phyloP scores from a whole-genome alignment of 2,888 invertebrate species.

The Deroplatys truncata region DNA sequence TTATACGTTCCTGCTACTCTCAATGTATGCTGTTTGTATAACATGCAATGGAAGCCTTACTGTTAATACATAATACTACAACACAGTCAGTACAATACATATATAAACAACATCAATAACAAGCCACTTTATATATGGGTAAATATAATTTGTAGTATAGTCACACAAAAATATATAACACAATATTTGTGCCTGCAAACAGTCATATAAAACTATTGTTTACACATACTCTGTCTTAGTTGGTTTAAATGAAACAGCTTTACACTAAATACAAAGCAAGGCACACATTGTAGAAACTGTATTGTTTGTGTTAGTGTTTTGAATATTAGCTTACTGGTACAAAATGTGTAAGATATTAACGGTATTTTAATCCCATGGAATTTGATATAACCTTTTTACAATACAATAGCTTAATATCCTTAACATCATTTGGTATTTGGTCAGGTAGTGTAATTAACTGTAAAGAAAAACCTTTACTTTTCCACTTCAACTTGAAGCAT shows the following conservation, averaged over 20 bases:
- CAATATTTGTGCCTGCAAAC: neutral
- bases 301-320: neutral
- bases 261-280: neutral
- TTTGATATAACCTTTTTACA: too few relatives aligned
- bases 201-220: neutral
- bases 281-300: neutral
- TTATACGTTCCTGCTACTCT: neutral
- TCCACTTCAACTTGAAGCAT: neutral
- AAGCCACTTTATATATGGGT: neutral
- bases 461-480: neutral
- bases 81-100: neutral
- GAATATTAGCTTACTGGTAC: neutral
- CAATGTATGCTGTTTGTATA: neutral
- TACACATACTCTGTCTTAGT: neutral
- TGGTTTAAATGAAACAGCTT: neutral
- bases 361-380: neutral
- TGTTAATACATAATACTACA: neutral
- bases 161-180: neutral
- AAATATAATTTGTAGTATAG: neutral
- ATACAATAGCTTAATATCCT: too few relatives aligned
- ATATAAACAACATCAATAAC: neutral
- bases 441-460: neutral
- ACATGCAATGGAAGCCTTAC: neutral
- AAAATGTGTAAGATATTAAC: neutral
- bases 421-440: neutral